Evolutionary conservation across 1,140 invertebrate species (phyloP), one percentile per base, ranked within the genome.

Genomic region (Whitmania pigra): DNA sequence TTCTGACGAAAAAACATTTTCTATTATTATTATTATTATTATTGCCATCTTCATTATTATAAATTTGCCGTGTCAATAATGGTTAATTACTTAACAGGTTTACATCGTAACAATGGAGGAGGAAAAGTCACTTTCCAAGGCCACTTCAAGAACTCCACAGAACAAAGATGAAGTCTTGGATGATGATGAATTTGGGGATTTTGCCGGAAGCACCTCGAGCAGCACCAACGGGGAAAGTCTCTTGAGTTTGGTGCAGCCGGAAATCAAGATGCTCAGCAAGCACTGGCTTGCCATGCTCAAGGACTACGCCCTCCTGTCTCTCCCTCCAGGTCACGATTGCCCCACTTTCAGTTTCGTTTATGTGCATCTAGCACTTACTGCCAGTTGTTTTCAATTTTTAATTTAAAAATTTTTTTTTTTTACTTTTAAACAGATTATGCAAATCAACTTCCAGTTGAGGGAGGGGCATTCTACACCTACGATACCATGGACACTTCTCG

Each of bases 401-500:
- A 13, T 25, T 11, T 15, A 2, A 36, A 36, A 36, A 36, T 11
- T 17, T 3, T 13, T n/a, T 40, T 0, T 29, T 2, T 40, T 25
- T 29, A 68, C 57, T 73, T 76, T 72, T 73, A 78, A 73, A 36
- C 75, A 87, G 93, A 97, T 84, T 97, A 93, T 82, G 88, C 89
- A 7, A 92, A 90, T 75, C 94, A 97, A 81, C 84, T 98, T 68
- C 94, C 94, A 0, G 89, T 92, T 77, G 93, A 96, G 91, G 83
- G 94, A 60, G 94, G 95, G 20, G 91, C 94, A 4, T 99, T 99
- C 82, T 99, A 97, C 80, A 94, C 92, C 3, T 90, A 90, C 55
- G 95, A 98, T 78, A 95, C 93, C 0, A 92, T 94, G 78, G 94
- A 98, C 76, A 89, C 88, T 22, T 92, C 93, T 9, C 87, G 92